Percentiles rank a stretch among this genome's conserved stretches.
Conservation (phyloP, 2,797 vertebrate genomes). For the Esox lucius region DNA sequence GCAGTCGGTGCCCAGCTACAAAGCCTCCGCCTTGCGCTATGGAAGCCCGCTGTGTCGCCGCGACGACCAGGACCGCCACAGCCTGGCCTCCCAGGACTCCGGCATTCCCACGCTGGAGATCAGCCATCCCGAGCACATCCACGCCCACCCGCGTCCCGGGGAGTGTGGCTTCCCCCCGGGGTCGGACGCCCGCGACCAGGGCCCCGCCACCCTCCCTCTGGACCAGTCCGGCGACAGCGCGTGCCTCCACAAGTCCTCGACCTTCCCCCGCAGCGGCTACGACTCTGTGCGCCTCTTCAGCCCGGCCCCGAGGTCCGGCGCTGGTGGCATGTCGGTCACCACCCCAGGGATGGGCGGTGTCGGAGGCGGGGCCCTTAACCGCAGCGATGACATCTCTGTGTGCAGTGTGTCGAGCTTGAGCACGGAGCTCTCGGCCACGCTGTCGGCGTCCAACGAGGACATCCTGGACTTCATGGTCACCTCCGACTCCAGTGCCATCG, state of each 20-base stretch:
- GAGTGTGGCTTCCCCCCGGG: constrained; percentile 62
- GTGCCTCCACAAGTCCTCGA: constrained; percentile 80
- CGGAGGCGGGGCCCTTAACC: constrained; percentile 62
- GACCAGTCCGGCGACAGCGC: constrained; percentile 57
- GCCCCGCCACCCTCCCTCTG: constrained; percentile 70
- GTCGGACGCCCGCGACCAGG: constrained; percentile 38
- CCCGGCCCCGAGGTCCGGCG: constrained; percentile 53
- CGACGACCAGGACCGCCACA: constrained; percentile 63
- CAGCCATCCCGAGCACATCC: constrained; percentile 80
- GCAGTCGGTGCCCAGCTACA: constrained; percentile 51
- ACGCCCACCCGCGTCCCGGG: constrained; percentile 48
- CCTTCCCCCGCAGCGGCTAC: constrained; percentile 84
- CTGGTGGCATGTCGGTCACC: constrained; percentile 15
- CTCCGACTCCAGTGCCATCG: constrained; percentile 90
- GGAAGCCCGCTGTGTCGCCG: constrained; percentile 46
- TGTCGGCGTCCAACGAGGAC: constrained; percentile 89
- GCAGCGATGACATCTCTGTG: constrained; percentile 85
- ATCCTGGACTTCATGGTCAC: constrained; percentile 87
- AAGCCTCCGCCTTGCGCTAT: constrained; percentile 49
- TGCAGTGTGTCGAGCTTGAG: constrained; percentile 91
- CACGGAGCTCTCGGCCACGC: constrained; percentile 85
- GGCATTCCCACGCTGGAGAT: constrained; percentile 92
- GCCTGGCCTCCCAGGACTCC: constrained; percentile 84
- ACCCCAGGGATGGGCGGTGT: not conserved
- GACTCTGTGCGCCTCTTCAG: constrained; percentile 79